Percentiles rank a stretch among this genome's conserved stretches.
Conservation (phyloP, 1,140 invertebrate genomes). For the Periplaneta americana region DNA sequence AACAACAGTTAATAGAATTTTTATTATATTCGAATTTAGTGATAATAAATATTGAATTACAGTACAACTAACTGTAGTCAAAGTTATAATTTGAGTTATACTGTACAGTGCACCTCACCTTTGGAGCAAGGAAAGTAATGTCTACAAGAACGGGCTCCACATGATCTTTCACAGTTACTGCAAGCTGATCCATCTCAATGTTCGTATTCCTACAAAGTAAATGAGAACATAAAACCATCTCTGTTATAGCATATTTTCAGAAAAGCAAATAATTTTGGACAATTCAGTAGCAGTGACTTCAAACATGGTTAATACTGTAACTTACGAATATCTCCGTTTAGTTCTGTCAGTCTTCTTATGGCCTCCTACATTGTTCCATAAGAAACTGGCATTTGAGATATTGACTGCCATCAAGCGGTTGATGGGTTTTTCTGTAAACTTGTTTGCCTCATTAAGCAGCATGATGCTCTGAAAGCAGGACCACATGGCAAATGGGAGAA, state of each 20-base stretch:
- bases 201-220: not conserved
- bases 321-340: not conserved
- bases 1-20: no score
- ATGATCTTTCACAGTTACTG: not conserved
- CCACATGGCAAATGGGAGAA: no score
- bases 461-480: conserved; percentile 22
- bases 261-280: no score
- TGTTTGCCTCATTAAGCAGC: conserved; percentile 24
- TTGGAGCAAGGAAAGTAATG: not conserved
- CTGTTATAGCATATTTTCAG: no score
- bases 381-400: conserved; percentile 26
- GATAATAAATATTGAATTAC: no score
- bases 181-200: not conserved
- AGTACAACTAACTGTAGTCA: no score
- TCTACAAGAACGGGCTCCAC: not conserved
- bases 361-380: conserved; percentile 16
- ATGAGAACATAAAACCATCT: not conserved
- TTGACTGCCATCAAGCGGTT: conserved; percentile 26
- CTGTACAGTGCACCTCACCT: not conserved
- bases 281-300: no score
- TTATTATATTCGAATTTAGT: no score
- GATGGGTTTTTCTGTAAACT: conserved; percentile 27
- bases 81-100: no score
- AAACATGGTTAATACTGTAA: not conserved
- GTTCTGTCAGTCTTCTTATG: not conserved